A percentile compares a stretch with the other conserved stretches of the same genome.
Conservation (phyloP, 2,888 invertebrate species). For the Dryobotodes eremita region DNA sequence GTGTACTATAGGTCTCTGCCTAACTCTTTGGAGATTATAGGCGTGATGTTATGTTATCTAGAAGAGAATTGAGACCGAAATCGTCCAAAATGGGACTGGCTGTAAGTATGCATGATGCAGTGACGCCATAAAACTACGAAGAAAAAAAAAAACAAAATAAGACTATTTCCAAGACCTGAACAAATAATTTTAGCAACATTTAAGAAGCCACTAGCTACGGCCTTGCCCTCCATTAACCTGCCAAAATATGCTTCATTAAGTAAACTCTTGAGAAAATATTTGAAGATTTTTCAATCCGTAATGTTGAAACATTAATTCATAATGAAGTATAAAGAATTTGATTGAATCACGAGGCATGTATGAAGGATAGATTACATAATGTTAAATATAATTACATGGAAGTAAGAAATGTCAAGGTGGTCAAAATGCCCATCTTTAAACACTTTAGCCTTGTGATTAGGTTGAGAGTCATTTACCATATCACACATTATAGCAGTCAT, state of each 20-base stretch:
- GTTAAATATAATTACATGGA: constrained; percentile 43
- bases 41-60: too few species aligned
- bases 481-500: constrained; percentile 17
- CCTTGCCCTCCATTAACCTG: constrained; percentile 23
- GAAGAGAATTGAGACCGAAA: not conserved
- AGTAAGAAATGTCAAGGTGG: constrained; percentile 65
- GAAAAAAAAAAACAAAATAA: not conserved
- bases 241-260: constrained; percentile 41
- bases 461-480: constrained; percentile 40
- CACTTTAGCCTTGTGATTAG: constrained; percentile 52
- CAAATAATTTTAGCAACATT: constrained; percentile 21
- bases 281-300: constrained; percentile 37
- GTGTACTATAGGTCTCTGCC: too few species aligned
- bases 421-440: constrained; percentile 59
- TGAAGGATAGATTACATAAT: constrained; percentile 61
- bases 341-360: constrained; percentile 33
- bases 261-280: constrained; percentile 46
- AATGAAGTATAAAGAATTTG: constrained; percentile 57
- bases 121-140: not conserved
- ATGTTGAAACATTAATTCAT: constrained; percentile 50
- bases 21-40: too few species aligned
- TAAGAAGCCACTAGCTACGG: constrained; percentile 4
- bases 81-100: not conserved
- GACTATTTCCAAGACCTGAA: not conserved
- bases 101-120: too few species aligned